phyloP scores from a whole-genome alignment of 2,113 vertebrate genomes.

The Lepisosteus osseus region DNA sequence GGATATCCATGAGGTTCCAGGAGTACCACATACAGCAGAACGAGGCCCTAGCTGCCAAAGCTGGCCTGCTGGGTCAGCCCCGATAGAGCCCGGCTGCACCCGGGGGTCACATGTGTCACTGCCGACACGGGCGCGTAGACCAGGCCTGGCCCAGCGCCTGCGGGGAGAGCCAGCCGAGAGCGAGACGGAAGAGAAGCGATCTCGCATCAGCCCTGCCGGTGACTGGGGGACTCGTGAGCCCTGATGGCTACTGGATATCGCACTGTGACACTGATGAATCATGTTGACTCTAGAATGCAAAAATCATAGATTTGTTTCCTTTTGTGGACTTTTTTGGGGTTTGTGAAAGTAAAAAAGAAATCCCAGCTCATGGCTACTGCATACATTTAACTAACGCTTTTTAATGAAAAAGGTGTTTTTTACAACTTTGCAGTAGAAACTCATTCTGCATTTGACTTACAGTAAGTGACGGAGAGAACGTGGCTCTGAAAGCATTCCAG shows the following conservation, averaged over 20 bases:
- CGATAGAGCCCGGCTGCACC: slow-evolving; percentile 44
- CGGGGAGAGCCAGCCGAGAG: too few relatives aligned
- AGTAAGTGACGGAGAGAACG: too few relatives aligned
- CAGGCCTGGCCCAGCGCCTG: not conserved
- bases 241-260: too few relatives aligned
- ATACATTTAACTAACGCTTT: too few relatives aligned
- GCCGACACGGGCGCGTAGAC: too few relatives aligned
- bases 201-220: not conserved
- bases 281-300: not conserved
- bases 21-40: slow-evolving; percentile 99
- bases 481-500: too few relatives aligned
- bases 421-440: too few relatives aligned
- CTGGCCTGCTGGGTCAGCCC: slow-evolving; percentile 83
- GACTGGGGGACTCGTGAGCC: too few relatives aligned
- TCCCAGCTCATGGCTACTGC: too few relatives aligned
- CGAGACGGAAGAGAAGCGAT: not conserved
- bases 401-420: too few relatives aligned
- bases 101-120: not conserved
- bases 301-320: slow-evolving; percentile 17
- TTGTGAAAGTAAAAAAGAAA: slow-evolving; percentile 20
- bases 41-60: slow-evolving; percentile 93
- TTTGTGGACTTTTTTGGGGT: slow-evolving; percentile 22
- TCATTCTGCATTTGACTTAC: too few relatives aligned
- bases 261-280: not conserved
- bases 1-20: slow-evolving; percentile 98